Percentiles rank a stretch among this genome's conserved stretches.
phyloP scores from a whole-genome alignment of 2,888 invertebrate species.

The Drosophila setosimentum region DNA sequence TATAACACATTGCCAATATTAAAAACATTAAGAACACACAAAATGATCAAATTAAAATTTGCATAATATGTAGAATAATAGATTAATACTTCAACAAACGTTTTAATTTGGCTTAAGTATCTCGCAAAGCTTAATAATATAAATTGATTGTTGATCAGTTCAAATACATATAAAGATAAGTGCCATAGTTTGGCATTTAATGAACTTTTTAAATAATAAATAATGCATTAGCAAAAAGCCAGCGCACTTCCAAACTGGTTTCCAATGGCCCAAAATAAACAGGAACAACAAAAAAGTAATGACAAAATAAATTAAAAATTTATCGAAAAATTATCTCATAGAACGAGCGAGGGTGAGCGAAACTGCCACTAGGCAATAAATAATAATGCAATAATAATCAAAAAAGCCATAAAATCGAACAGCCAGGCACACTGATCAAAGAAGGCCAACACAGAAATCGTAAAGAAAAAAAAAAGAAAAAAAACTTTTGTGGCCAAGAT shows the following conservation, averaged over 20 bases:
- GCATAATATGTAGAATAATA: background rate
- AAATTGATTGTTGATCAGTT: background rate
- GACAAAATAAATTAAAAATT: constrained; percentile 55
- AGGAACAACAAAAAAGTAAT: constrained; percentile 15
- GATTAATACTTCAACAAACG: background rate
- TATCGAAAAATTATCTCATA: constrained; percentile 75
- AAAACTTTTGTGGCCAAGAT: constrained; percentile 32
- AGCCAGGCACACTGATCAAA: constrained; percentile 22
- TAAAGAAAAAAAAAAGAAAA: constrained; percentile 5
- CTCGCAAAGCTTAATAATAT: background rate
- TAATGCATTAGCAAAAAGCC: constrained; percentile 39
- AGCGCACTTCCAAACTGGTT: constrained; percentile 51
- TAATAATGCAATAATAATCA: constrained; percentile 63
- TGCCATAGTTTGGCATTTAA: constrained; percentile 62
- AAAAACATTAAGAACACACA: background rate
- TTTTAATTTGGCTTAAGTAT: background rate
- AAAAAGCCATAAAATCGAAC: constrained; percentile 33
- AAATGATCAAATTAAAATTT: background rate
- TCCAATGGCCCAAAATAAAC: constrained; percentile 23
- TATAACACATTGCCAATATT: too few species aligned
- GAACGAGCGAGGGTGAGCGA: constrained; percentile 34
- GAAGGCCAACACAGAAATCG: constrained; percentile 7
- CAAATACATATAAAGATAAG: background rate
- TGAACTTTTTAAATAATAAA: constrained; percentile 48
- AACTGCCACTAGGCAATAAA: constrained; percentile 56